Percentiles rank a stretch among this genome's conserved stretches.
These are phyloP conservation scores for Gambusia yucatana DNA, from an alignment of 2,797 vertebrate species.

Conservation along the genomic window DNA sequence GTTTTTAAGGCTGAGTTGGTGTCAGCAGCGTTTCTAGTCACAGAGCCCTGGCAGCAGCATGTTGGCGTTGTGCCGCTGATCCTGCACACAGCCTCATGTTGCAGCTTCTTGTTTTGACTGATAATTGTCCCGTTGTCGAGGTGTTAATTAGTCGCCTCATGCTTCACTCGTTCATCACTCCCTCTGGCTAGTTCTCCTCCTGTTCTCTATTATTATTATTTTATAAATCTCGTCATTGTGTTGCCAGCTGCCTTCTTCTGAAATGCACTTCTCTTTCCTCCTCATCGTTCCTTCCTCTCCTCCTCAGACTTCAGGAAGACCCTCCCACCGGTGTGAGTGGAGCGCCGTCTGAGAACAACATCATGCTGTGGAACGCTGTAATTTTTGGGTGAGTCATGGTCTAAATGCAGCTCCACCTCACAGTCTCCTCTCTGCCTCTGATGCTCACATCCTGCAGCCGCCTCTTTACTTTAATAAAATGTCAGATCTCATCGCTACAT, in stretches of 20 bases:
- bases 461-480: conserved; percentile 9
- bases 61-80: conserved; percentile 30
- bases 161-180: not conserved
- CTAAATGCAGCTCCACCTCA: conserved; percentile 54
- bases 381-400: conserved; percentile 95
- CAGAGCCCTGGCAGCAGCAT: conserved; percentile 3
- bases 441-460: conserved; percentile 35
- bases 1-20: not conserved
- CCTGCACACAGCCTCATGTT: conserved; percentile 40
- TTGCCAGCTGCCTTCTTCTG: too few relatives aligned
- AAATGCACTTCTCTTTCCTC: conserved; percentile 14
- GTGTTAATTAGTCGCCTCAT: conserved; percentile 51
- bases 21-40: not conserved
- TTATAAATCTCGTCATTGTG: not conserved
- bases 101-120: conserved; percentile 52
- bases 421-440: conserved; percentile 38
- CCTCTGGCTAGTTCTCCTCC: not conserved
- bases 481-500: conserved; percentile 16
- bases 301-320: conserved; percentile 94
- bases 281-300: conserved; percentile 56
- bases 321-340: conserved; percentile 98
- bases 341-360: conserved; percentile 98
- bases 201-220: not conserved
- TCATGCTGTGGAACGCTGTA: conserved; percentile 99
- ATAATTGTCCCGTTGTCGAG: conserved; percentile 54